These are phyloP conservation scores for Arrhamphus sclerolepis DNA, from an alignment of 2,797 vertebrate genomes.

Conservation along the genomic window DNA sequence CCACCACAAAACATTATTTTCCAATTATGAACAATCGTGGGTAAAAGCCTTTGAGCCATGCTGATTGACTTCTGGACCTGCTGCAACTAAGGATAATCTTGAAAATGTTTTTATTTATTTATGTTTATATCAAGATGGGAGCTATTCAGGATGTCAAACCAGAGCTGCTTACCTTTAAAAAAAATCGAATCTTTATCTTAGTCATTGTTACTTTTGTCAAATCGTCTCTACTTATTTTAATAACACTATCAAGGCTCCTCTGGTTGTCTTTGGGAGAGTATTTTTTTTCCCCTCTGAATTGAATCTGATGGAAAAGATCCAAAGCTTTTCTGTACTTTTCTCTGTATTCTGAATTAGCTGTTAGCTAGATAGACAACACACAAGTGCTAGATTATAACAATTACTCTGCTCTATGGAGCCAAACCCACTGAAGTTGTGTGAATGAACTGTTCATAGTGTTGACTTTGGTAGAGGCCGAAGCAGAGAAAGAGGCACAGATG, in stretches of 20 bases:
- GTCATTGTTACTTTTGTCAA: neutral
- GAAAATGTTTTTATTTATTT: constrained; percentile 25
- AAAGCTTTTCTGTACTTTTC: constrained; percentile 3
- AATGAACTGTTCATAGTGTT: constrained; percentile 57
- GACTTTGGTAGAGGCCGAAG: constrained; percentile 47
- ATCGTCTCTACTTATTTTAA: neutral
- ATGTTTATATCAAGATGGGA: constrained; percentile 34
- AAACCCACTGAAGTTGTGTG: constrained; percentile 36
- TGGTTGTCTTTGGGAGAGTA: constrained; percentile 1
- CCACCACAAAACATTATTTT: constrained; percentile 8
- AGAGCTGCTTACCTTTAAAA: constrained; percentile 17
- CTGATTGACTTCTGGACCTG: constrained; percentile 16
- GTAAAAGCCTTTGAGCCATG: constrained; percentile 15
- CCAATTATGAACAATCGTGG: constrained; percentile 18
- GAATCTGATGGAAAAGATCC: constrained; percentile 7
- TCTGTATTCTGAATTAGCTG: no score
- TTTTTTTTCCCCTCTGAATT: constrained; percentile 11
- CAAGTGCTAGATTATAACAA: constrained; percentile 10
- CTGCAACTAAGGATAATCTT: constrained; percentile 15
- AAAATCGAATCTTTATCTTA: no score
- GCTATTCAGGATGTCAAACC: constrained; percentile 19
- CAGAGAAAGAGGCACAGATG: constrained; percentile 66
- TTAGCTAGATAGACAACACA: no score
- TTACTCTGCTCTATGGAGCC: constrained; percentile 27
- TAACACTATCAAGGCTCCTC: constrained; percentile 11